phyloP scores from a whole-genome alignment of 2,797 vertebrate genomes.

The Squalus acanthias region DNA sequence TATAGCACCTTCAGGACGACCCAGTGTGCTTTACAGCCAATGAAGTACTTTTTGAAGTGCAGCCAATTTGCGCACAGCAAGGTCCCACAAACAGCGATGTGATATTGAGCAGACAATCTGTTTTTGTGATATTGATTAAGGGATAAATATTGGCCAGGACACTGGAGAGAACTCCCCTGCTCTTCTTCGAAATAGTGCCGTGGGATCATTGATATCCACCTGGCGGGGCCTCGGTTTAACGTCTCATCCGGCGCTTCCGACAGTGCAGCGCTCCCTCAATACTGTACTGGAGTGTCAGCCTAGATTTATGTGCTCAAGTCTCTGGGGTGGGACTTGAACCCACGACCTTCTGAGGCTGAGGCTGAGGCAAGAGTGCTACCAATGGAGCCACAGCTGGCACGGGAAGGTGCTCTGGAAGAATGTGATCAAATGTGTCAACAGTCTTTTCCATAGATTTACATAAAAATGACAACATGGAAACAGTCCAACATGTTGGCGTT shows the following conservation, averaged over 20 bases:
- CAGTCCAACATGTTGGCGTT: neutral
- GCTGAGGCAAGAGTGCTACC: neutral
- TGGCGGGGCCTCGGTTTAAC: neutral
- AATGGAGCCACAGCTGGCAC: neutral
- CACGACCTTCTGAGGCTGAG: neutral
- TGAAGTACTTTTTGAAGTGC: neutral
- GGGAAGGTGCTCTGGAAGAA: neutral
- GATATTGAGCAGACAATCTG: neutral
- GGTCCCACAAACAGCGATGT: neutral
- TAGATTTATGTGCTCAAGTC: neutral
- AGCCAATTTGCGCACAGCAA: neutral
- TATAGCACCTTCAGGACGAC: neutral
- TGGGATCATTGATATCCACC: neutral
- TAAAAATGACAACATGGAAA: neutral
- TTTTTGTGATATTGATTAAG: neutral
- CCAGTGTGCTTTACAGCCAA: neutral
- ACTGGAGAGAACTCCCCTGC: neutral
- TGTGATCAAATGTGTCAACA: neutral
- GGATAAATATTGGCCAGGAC: neutral
- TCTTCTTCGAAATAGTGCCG: neutral
- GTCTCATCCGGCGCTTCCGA: neutral
- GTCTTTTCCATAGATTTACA: neutral
- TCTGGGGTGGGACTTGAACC: neutral
- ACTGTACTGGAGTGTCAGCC: neutral
- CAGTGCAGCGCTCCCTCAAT: neutral